Conservation (phyloP, 2,888 invertebrate genomes). For the Selenia dentaria region DNA sequence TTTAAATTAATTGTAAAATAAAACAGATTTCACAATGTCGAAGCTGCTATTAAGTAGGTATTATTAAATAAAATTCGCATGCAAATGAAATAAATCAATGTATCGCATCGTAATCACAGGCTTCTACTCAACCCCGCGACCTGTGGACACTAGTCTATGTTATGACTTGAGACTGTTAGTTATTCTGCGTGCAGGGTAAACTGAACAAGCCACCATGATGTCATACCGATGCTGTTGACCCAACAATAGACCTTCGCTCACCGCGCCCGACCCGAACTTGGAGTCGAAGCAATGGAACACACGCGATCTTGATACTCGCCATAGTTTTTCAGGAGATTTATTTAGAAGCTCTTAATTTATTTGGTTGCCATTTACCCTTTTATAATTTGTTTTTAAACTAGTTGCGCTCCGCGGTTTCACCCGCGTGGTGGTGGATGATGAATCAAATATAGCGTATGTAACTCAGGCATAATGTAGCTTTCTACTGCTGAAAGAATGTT, state of each 20-base stretch:
- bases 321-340: too few species aligned
- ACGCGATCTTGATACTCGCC: not conserved
- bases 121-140: conserved; percentile 66
- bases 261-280: conserved; percentile 19
- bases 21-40: conserved; percentile 3
- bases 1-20: not conserved
- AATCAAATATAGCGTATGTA: too few species aligned
- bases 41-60: not conserved
- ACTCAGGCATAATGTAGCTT: too few species aligned
- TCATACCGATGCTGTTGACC: conserved; percentile 78
- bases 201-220: conserved; percentile 73
- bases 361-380: too few species aligned
- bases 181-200: conserved; percentile 57
- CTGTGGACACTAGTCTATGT: conserved; percentile 45
- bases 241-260: conserved; percentile 40
- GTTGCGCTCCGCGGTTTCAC: too few species aligned
- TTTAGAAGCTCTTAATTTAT: too few species aligned
- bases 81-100: conserved; percentile 39
- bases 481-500: too few species aligned
- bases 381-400: too few species aligned
- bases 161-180: conserved; percentile 22
- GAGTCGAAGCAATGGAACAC: not conserved
- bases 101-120: conserved; percentile 56
- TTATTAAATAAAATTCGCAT: conserved; percentile 3
- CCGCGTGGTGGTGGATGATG: too few species aligned